These are phyloP conservation scores for human DNA, from an alignment of 2,113 vertebrate species.

Conservation along the genomic window GRCh38 chr15:38502001-38502500, in stretches of 20 bases:
- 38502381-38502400: constrained; percentile 97
- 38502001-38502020: too few relatives aligned
- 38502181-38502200: background rate
- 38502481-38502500: background rate
- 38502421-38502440: constrained; percentile 82
- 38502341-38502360: constrained; percentile 96
- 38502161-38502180: background rate
- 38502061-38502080: too few relatives aligned
- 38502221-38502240: background rate
- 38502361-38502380: constrained; percentile 97
- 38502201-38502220: background rate
- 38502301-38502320: constrained; percentile 90
- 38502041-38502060: too few relatives aligned
- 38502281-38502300: background rate
- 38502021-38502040: too few relatives aligned
- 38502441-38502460: background rate
- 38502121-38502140: too few relatives aligned
- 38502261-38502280: background rate
- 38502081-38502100: too few relatives aligned
- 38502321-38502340: constrained; percentile 98
- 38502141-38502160: too few relatives aligned
- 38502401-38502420: constrained; percentile 98
- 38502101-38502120: too few relatives aligned
- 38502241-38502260: background rate
- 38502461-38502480: background rate